These are phyloP conservation scores for Hippoglossus hippoglossus DNA, from an alignment of 2,797 vertebrate genomes.

Conservation along the genomic window DNA sequence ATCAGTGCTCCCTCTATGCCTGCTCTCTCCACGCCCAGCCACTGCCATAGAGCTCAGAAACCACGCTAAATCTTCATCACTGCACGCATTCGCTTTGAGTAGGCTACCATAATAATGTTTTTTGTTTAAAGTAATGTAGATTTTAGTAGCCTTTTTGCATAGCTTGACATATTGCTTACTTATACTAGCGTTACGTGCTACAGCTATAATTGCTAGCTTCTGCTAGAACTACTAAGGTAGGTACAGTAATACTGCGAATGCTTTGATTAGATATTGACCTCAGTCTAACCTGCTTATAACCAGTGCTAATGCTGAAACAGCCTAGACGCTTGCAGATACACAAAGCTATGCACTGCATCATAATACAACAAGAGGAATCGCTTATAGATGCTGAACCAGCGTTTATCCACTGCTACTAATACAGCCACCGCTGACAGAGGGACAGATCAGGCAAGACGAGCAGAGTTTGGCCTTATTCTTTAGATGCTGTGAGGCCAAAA, in stretches of 20 bases:
- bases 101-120: conserved; percentile 12
- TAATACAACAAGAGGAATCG: background rate
- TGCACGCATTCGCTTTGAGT: conserved; percentile 27
- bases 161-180: conserved; percentile 42
- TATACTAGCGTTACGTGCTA: conserved; percentile 17
- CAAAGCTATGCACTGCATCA: conserved; percentile 1
- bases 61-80: conserved; percentile 4
- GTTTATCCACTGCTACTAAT: conserved; percentile 32
- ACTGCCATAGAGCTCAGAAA: conserved; percentile 22
- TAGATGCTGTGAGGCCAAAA: background rate
- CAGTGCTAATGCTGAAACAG: conserved; percentile 13
- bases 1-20: conserved; percentile 91
- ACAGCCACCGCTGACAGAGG: conserved; percentile 38
- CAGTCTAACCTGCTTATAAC: conserved; percentile 28
- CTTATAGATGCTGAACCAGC: conserved; percentile 36
- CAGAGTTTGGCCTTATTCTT: conserved; percentile 4
- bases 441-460: conserved; percentile 40
- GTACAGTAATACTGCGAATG: conserved; percentile 12
- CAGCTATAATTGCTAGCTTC: conserved; percentile 18
- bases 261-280: conserved; percentile 28
- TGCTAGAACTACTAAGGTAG: conserved; percentile 3
- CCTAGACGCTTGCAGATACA: conserved; percentile 12
- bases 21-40: conserved; percentile 56
- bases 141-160: conserved; percentile 28
- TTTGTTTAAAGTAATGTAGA: conserved; percentile 21